phyloP scores from a whole-genome alignment of 1,140 invertebrate genomes.

The Calliphora vicina region DNA sequence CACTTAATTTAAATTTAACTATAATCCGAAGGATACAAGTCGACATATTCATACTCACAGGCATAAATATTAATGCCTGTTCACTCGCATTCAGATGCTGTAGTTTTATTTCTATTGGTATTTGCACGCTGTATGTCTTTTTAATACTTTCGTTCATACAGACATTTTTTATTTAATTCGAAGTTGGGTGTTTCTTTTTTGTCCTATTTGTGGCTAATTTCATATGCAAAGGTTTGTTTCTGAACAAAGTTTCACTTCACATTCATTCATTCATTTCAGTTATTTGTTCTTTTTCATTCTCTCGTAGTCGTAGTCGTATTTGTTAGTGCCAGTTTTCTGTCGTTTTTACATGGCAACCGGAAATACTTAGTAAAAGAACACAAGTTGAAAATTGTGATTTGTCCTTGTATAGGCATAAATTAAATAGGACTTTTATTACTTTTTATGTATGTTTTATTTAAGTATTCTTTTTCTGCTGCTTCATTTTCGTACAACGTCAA shows the following conservation, averaged over 20 bases:
- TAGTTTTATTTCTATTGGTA: no score
- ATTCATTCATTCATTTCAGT: neutral
- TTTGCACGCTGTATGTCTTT: neutral
- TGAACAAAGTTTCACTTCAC: neutral
- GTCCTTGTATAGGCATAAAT: conserved; percentile 5
- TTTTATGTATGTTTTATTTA: conserved; percentile 10
- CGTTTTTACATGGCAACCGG: neutral
- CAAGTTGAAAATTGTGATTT: neutral
- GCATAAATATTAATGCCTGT: neutral
- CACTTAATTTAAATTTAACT: neutral
- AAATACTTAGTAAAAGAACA: neutral
- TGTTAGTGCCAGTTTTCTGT: neutral
- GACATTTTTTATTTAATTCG: neutral
- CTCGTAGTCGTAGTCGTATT: neutral
- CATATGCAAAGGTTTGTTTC: neutral
- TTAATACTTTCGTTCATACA: neutral
- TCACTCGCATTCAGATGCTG: neutral
- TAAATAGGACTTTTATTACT: conserved; percentile 14
- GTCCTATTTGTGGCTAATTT: neutral
- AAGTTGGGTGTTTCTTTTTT: neutral
- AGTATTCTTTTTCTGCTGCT: neutral
- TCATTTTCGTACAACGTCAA: neutral
- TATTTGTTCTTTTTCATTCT: neutral
- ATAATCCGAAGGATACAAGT: neutral
- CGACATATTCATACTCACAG: neutral